phyloP scores from a whole-genome alignment of 2,888 invertebrate species.

The Gortyna flavago region DNA sequence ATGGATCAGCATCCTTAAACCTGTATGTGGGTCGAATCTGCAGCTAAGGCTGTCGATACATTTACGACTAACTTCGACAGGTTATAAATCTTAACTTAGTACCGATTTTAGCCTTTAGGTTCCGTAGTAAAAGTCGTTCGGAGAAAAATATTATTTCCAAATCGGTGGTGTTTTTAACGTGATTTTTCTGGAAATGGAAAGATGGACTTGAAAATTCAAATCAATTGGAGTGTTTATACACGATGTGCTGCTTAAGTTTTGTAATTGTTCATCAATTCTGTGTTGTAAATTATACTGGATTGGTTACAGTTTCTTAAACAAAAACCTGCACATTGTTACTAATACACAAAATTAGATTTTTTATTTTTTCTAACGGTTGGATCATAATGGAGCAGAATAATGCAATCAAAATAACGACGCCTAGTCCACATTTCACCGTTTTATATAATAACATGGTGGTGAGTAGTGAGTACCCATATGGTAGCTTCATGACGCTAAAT shows the following conservation, averaged over 20 bases:
- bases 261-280: neutral
- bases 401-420: neutral
- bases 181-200: conserved; percentile 23
- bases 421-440: neutral
- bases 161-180: conserved; percentile 32
- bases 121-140: conserved; percentile 57
- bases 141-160: conserved; percentile 55
- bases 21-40: conserved; percentile 59
- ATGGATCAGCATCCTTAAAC: conserved; percentile 23
- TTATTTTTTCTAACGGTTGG: neutral
- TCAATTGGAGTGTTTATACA: neutral
- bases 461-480: too few species aligned
- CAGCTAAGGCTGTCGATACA: conserved; percentile 68
- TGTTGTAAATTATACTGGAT: neutral
- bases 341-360: neutral
- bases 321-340: neutral
- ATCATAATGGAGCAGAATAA: neutral
- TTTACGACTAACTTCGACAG: conserved; percentile 68
- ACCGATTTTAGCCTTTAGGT: conserved; percentile 61
- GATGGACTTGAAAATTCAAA: neutral
- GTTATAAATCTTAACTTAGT: conserved; percentile 71
- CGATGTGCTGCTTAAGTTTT: neutral
- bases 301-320: neutral
- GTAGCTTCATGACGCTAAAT: neutral
- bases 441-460: neutral